Evolutionary conservation across 2,797 vertebrate genomes (phyloP), one percentile per base, ranked within the genome.

Genomic region (Anas capensis): DNA sequence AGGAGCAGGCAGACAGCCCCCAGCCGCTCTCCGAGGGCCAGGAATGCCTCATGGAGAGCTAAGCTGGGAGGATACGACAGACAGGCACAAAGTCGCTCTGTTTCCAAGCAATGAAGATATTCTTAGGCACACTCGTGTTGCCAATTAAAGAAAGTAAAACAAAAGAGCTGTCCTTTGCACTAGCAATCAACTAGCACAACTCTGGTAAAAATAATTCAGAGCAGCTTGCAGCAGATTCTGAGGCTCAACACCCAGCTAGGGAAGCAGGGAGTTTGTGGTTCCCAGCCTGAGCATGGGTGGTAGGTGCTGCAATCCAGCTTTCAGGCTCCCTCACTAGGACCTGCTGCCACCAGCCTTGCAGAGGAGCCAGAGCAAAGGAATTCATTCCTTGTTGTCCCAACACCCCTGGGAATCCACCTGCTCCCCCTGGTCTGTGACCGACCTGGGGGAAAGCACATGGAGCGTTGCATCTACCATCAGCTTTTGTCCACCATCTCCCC

Each of bases 341-440:
- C 36, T 53, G 9, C 49, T 31, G 49, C 29, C 51, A 53, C 15
- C 51, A 54, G 21, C 51, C 29, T 24, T 19, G 6, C 11, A 51
- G 11, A 46, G 23, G 24, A n/a, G 61, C 8, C 1, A 4, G 34
- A 62, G 56, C 14, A 18, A 31, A 23, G 40, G 40, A 49, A 6
- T 14, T 27, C 8, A 2, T n/a, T 2, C 34, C 48, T 26, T 24
- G 26, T 18, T 15, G 31, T 61, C 24, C 26, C 58, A 17, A 8
- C 36, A 16, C 49, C 20, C 17, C 16, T 54, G 16, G 14, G 70
- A 20, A 31, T 4, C 16, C 16, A 9, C 0, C 0, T 5, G 8
- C 15, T 34, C 33, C 19, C 29, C 19, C 14, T 8, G 20, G n/a
- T 4, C 16, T n/a, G 34, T 10, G 60, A 13, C 29, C 1, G 2